Base-by-base conservation (phyloP, 2,888 invertebrate species). In the Polydrusus tereticollis region DNA sequence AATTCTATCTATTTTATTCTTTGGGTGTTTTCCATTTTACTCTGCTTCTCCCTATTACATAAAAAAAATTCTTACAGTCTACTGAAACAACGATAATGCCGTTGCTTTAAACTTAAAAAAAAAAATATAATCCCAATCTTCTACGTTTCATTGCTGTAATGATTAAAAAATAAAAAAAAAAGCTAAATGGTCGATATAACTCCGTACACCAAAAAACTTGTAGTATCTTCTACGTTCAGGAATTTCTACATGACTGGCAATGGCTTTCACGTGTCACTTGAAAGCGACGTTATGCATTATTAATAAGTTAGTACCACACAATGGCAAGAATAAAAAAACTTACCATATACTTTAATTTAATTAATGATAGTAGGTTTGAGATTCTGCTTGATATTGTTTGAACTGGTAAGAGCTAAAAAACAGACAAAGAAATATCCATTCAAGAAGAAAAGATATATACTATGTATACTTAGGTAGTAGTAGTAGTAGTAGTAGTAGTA, bases 281-380 rank as follows among this genome's bases (percentile, higher is more conserved):
- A 41, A 66, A 55, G 57, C 52, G 14, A 55, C 29, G 65, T 29
- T 33, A 66, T 66, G 65, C 65, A 66, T 57, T 57, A 66, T 66
- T 66, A 66, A 66, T 66, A 57, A 66, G 65, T 29, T 57, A 16
- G 65, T 66, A 57, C 65, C 57, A 66, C 65, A 57, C 65, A 57
- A 66, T 66, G 57, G 65, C 55, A 66, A 45, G 21, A 38, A 55
- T 65, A 66, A 57, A 66, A 52, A 65, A 64, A 65, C 16, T 57
- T 66, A 66, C 65, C 57, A 66, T 41, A 66, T 45, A 45, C 65
- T 66, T 66, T 29, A 66, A 66, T 66, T 57, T 57, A 66, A 66
- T 57, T 57, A 57, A 57, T 57, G 45, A 43, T 29, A 33, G n/a
- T 45, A 23, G 57, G 38, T 45, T 43, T 55, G 12, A 45, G 43